Evolutionary conservation across 2,797 vertebrate species (phyloP).

Genomic region (Macrochelys suwanniensis): DNA sequence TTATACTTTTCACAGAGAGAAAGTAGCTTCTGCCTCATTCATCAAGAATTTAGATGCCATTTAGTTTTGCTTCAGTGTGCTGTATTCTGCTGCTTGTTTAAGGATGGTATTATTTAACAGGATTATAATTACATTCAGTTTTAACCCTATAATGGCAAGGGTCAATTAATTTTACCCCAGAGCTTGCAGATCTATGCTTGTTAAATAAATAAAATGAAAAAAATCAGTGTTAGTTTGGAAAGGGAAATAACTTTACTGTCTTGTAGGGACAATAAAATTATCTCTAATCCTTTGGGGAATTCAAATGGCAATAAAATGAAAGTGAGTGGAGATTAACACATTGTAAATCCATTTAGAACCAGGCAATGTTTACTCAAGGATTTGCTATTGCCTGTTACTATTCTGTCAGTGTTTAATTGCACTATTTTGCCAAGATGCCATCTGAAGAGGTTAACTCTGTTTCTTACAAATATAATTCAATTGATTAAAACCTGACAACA

Average conservation of each 20-base stretch:
- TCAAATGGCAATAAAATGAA: conserved; percentile 94
- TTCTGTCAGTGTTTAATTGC: conserved; percentile 88
- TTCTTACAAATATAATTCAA: conserved; percentile 77
- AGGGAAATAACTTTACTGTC: conserved; percentile 90
- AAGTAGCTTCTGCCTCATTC: accelerated
- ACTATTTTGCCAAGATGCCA: conserved; percentile 79
- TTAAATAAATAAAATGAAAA: conserved; percentile 61
- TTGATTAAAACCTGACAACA: conserved; percentile 74
- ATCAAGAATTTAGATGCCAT: neutral
- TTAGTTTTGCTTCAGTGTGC: neutral
- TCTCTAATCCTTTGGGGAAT: conserved; percentile 93
- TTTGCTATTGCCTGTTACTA: conserved; percentile 85
- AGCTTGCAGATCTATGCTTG: conserved; percentile 39
- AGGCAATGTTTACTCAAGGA: conserved; percentile 86
- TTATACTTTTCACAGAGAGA: neutral
- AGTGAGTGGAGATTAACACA: conserved; percentile 89
- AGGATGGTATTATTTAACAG: conserved; percentile 41
- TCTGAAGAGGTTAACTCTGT: conserved; percentile 75
- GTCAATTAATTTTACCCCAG: conserved; percentile 71
- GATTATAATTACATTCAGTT: conserved; percentile 63
- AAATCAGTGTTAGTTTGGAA: conserved; percentile 77
- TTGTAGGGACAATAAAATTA: conserved; percentile 91
- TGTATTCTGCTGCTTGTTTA: conserved; percentile 19
- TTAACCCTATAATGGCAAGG: conserved; percentile 49
- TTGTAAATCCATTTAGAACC: conserved; percentile 89